A percentile compares a stretch with the other conserved stretches of the same genome.
These are phyloP conservation scores for Apis mellifera DNA, from an alignment of 1,140 invertebrate species.

Conservation along the genomic window DNA sequence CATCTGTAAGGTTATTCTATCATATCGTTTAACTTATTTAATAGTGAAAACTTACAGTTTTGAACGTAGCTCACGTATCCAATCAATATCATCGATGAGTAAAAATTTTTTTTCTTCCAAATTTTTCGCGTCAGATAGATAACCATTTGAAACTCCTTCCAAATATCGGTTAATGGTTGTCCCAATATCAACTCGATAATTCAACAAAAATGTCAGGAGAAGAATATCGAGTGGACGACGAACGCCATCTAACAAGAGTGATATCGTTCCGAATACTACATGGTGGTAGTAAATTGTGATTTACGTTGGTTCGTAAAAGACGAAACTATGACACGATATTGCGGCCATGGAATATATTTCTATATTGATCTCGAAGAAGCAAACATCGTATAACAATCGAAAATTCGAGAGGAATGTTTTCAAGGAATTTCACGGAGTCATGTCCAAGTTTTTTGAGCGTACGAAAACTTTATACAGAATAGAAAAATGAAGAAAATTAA, in stretches of 20 bases:
- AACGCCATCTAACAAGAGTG: conserved; percentile 5
- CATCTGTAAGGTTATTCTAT: too few relatives aligned
- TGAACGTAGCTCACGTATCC: too few relatives aligned
- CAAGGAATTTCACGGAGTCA: background rate
- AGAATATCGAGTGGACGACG: conserved; percentile 31
- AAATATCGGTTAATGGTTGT: conserved; percentile 5
- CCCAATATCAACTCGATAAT: conserved; percentile 16
- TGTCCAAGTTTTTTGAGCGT: conserved; percentile 27
- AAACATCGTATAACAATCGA: conserved; percentile 28
- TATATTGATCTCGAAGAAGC: conserved; percentile 53
- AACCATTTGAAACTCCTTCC: background rate
- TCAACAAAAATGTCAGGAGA: conserved; percentile 6
- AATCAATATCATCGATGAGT: background rate
- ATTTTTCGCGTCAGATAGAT: background rate
- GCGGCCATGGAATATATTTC: conserved; percentile 49
- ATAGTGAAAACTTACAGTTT: too few relatives aligned
- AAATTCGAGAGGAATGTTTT: conserved; percentile 36
- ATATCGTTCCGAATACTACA: conserved; percentile 47
- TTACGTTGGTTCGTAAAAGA: conserved; percentile 69
- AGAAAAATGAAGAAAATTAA: conserved; percentile 37
- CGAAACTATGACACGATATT: conserved; percentile 65
- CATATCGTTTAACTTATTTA: too few relatives aligned
- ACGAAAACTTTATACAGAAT: conserved; percentile 29
- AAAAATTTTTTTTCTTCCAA: background rate
- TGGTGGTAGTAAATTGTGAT: conserved; percentile 68